A percentile compares a stretch with the other conserved stretches of the same genome.
Evolutionary conservation across 64 coral and sea anemone genomes (phyloP).

Genomic region (Platygyra sinensis): DNA sequence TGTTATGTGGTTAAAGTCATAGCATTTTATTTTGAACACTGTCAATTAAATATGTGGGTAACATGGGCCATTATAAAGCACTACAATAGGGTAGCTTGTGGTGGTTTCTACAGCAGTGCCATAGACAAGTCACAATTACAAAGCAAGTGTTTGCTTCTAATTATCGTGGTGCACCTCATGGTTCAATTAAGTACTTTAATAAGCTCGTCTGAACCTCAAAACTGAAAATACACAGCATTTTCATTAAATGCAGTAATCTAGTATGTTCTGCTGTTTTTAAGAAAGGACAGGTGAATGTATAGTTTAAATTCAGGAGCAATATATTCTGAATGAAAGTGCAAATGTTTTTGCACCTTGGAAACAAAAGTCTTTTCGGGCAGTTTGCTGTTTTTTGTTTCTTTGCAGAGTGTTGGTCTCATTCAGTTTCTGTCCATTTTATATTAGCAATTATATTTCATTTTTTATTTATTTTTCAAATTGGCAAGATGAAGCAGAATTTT

Average conservation of each 20-base stretch:
- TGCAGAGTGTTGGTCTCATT: no score
- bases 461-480: no score
- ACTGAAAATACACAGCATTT: not conserved
- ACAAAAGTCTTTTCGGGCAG: no score
- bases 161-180: not conserved
- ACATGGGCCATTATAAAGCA: not conserved
- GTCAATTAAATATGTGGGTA: not conserved
- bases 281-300: no score
- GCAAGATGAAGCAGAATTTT: no score
- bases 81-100: not conserved
- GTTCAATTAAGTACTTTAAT: not conserved
- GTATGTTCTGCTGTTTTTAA: not conserved
- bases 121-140: not conserved
- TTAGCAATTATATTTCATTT: no score
- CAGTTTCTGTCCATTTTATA: no score
- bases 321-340: no score
- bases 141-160: not conserved
- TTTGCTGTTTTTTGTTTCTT: no score
- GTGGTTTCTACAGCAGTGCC: not conserved
- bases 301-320: no score
- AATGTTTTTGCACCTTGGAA: no score
- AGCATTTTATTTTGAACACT: not conserved
- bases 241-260: not conserved
- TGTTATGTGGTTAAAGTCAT: not conserved
- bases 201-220: not conserved